Evolutionary conservation across 1,140 invertebrate genomes (phyloP).

Genomic region (Littorina saxatilis): DNA sequence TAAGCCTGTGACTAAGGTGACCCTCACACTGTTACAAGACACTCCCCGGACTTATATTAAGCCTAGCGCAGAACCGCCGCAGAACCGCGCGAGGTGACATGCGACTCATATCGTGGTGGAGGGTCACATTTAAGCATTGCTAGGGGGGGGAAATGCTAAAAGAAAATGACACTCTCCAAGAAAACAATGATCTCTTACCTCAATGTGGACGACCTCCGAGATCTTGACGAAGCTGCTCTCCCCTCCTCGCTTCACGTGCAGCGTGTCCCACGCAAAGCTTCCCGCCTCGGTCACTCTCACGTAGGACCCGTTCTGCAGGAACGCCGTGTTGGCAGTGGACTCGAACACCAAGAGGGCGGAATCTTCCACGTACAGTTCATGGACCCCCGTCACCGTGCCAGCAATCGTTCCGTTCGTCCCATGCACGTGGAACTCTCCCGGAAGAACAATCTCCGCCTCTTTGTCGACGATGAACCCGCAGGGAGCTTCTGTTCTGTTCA

Average conservation of each 20-base stretch:
- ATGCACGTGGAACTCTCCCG: slow-evolving; percentile 61
- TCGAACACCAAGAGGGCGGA: slow-evolving; percentile 49
- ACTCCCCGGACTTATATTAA: too few relatives aligned
- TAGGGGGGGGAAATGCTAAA: too few relatives aligned
- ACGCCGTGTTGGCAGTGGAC: slow-evolving; percentile 62
- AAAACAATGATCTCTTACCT: slow-evolving; percentile 54
- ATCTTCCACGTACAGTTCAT: slow-evolving; percentile 58
- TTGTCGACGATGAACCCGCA: slow-evolving; percentile 64
- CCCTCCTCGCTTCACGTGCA: slow-evolving; percentile 57
- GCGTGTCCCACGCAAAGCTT: slow-evolving; percentile 56
- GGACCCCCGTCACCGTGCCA: slow-evolving; percentile 60
- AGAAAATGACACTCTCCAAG: too few relatives aligned
- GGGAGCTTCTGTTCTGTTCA: slow-evolving; percentile 64
- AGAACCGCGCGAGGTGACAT: too few relatives aligned
- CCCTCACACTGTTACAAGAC: too few relatives aligned
- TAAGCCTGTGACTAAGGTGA: too few relatives aligned
- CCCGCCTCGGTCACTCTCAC: slow-evolving; percentile 53
- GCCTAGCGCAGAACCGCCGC: too few relatives aligned
- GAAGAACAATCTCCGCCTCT: slow-evolving; percentile 59
- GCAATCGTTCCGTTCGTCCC: slow-evolving; percentile 63
- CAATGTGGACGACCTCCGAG: slow-evolving; percentile 47
- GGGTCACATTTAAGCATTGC: too few relatives aligned
- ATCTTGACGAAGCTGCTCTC: slow-evolving; percentile 58
- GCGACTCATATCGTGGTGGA: too few relatives aligned
- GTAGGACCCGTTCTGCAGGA: slow-evolving; percentile 56